phyloP scores from a whole-genome alignment of 2,888 invertebrate genomes.

The Diogma glabrata region DNA sequence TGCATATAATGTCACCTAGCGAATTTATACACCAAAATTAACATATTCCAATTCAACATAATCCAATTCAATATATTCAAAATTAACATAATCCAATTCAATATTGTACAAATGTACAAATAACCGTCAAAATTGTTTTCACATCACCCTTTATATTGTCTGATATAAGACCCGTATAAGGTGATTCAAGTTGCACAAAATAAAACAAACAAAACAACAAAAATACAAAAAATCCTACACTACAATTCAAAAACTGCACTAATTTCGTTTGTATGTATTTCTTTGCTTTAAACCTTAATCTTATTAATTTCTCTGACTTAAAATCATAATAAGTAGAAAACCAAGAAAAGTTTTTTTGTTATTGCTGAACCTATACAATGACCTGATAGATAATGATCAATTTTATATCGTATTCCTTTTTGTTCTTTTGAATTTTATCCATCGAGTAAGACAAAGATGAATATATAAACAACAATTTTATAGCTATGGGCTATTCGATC shows the following conservation, averaged over 20 bases:
- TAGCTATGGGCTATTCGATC: neutral
- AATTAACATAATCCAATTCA: too few species aligned
- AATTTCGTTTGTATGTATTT: neutral
- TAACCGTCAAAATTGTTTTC: too few species aligned
- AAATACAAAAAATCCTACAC: too few species aligned
- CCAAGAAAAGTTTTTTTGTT: neutral
- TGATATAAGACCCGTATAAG: too few species aligned
- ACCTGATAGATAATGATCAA: constrained; percentile 4
- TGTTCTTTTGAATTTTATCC: neutral
- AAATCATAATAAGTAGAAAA: neutral
- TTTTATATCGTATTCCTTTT: neutral
- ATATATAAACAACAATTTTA: neutral
- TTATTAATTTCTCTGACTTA: neutral
- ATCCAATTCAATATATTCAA: too few species aligned
- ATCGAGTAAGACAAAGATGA: neutral
- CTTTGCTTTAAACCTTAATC: neutral
- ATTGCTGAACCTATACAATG: constrained; percentile 1
- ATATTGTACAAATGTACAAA: too few species aligned
- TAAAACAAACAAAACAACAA: too few species aligned
- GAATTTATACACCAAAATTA: too few species aligned
- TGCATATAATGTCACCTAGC: too few species aligned
- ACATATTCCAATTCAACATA: too few species aligned
- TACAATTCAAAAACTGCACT: constrained; percentile 1
- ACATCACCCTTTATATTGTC: too few species aligned
- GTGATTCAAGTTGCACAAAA: too few species aligned